These are phyloP conservation scores for Suricata suricatta DNA, from an alignment of 2,113 vertebrate genomes.

Conservation along the genomic window DNA sequence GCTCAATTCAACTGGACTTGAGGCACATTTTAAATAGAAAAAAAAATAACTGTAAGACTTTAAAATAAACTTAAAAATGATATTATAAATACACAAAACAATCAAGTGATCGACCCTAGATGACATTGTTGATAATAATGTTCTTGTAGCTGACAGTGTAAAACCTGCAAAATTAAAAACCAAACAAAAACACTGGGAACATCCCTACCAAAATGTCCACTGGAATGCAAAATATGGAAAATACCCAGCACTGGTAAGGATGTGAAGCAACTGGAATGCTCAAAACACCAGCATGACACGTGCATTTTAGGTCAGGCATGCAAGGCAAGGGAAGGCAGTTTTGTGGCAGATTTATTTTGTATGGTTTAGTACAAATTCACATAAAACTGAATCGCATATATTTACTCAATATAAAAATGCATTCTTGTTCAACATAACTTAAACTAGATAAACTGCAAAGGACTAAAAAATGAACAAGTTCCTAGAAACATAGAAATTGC, in stretches of 20 bases:
- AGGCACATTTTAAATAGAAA: not conserved
- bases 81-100: not conserved
- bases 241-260: not conserved
- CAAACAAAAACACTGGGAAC: not conserved
- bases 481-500: not conserved
- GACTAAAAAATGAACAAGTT: not conserved
- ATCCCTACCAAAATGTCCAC: not conserved
- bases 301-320: not conserved
- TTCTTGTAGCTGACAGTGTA: not conserved
- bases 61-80: not conserved
- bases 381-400: not conserved
- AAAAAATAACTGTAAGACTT: not conserved
- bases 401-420: not conserved
- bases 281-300: not conserved
- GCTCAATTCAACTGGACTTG: not conserved
- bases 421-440: constrained; percentile 12
- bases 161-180: constrained; percentile 26
- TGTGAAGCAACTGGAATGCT: not conserved
- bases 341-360: not conserved
- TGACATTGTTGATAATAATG: not conserved
- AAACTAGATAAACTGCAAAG: not conserved
- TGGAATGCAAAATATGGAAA: constrained; percentile 17
- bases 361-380: not conserved
- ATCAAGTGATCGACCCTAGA: not conserved
- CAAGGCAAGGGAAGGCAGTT: not conserved